Percentiles rank a stretch among this genome's conserved stretches.
These are phyloP conservation scores for Caenorhabditis macrosperma DNA, from an alignment of 2,888 invertebrate genomes.

Conservation along the genomic window DNA sequence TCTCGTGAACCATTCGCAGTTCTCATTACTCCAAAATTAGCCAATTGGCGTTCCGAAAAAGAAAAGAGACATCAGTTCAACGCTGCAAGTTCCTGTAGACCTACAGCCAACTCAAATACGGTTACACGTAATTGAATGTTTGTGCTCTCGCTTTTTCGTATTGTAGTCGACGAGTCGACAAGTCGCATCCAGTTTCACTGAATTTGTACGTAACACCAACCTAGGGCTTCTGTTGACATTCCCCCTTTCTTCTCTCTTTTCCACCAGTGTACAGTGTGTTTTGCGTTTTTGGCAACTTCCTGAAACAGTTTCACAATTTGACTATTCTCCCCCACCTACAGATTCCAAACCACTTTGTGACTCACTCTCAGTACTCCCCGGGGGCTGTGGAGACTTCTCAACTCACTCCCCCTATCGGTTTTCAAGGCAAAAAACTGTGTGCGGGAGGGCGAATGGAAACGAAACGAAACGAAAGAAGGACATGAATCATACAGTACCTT, in stretches of 20 bases:
- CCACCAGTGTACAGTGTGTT: slow-evolving; percentile 20
- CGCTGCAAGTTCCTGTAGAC: slow-evolving; percentile 1
- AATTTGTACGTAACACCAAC: slow-evolving; percentile 12
- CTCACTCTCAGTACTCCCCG: slow-evolving; percentile 9
- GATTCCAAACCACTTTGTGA: slow-evolving; percentile 21
- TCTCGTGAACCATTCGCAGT: neutral
- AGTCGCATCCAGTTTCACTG: slow-evolving; percentile 51
- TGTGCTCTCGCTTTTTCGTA: slow-evolving; percentile 56
- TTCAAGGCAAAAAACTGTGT: slow-evolving; percentile 38
- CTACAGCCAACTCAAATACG: slow-evolving; percentile 44
- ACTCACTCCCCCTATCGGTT: slow-evolving; percentile 29
- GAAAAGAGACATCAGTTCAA: slow-evolving; percentile 21
- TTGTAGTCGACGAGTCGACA: slow-evolving; percentile 39
- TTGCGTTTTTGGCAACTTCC: neutral
- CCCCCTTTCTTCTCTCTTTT: slow-evolving; percentile 5
- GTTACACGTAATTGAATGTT: slow-evolving; percentile 59
- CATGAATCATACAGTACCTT: slow-evolving; percentile 59
- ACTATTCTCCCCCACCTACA: neutral
- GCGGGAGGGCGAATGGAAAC: too few relatives aligned
- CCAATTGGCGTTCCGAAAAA: slow-evolving; percentile 29
- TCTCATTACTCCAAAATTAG: slow-evolving; percentile 30
- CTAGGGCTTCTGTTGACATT: slow-evolving; percentile 50
- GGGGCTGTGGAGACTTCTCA: neutral
- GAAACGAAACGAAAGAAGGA: too few relatives aligned
- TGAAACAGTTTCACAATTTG: slow-evolving; percentile 13